phyloP scores from a whole-genome alignment of 1,140 invertebrate species.

The Brachionus sp. region DNA sequence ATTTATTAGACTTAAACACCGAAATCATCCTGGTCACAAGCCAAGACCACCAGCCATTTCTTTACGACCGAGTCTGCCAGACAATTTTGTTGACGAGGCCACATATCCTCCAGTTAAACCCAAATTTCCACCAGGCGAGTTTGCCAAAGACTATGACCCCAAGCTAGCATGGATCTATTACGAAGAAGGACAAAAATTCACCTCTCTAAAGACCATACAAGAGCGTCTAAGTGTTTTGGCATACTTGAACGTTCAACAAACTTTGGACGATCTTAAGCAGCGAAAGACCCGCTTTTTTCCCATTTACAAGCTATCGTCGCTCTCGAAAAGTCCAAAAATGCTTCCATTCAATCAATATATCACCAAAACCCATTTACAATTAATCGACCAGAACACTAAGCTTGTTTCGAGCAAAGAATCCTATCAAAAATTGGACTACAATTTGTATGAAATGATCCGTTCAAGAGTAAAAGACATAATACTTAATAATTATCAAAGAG shows the following conservation, averaged over 20 bases:
- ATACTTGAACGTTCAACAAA: slow-evolving; percentile 28
- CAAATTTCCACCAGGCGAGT: slow-evolving; percentile 27
- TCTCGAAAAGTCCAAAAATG: not conserved
- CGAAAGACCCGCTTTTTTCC: not conserved
- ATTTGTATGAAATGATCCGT: not conserved
- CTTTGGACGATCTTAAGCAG: slow-evolving; percentile 34
- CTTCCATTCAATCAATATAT: slow-evolving; percentile 41
- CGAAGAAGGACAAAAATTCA: slow-evolving; percentile 38
- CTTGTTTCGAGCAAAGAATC: not conserved
- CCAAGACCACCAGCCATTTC: not conserved
- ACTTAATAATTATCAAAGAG: not conserved
- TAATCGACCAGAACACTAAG: not conserved
- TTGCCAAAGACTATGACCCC: not conserved
- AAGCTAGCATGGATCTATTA: slow-evolving; percentile 32
- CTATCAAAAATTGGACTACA: slow-evolving; percentile 10
- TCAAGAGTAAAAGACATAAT: slow-evolving; percentile 17
- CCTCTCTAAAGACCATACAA: not conserved
- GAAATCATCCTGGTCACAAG: slow-evolving; percentile 44
- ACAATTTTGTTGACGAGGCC: slow-evolving; percentile 30
- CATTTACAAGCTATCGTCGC: not conserved
- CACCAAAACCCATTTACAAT: slow-evolving; percentile 15
- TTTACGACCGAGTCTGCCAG: not conserved
- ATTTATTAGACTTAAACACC: slow-evolving; percentile 6
- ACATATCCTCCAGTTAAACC: slow-evolving; percentile 33
- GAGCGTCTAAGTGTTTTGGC: slow-evolving; percentile 26